phyloP scores from a whole-genome alignment of 2,113 vertebrate genomes.

The Physeter macrocephalus region DNA sequence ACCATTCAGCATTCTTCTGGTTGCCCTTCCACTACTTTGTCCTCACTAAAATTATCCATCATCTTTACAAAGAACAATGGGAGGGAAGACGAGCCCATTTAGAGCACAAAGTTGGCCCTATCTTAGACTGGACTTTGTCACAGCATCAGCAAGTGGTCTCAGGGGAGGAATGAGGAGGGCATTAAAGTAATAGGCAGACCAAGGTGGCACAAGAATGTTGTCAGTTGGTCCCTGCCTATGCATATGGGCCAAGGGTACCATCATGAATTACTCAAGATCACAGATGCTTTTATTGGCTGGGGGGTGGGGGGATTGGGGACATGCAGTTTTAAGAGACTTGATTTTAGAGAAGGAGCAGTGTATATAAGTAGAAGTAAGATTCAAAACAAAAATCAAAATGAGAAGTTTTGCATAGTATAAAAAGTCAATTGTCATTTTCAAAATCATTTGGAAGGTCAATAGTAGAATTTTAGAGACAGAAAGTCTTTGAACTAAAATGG shows the following conservation, averaged over 20 bases:
- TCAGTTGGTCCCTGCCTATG: neutral
- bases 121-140: neutral
- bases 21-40: neutral
- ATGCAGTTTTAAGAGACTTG: neutral
- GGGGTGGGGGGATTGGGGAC: no score
- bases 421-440: neutral
- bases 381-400: conserved; percentile 39
- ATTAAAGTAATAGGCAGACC: neutral
- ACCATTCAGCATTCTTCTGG: neutral
- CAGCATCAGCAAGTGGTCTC: neutral
- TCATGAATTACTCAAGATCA: neutral
- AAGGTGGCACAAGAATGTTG: neutral
- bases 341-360: neutral
- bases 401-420: neutral
- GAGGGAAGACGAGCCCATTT: neutral
- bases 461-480: neutral
- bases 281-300: neutral
- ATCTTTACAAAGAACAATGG: neutral
- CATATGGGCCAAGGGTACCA: neutral
- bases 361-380: neutral
- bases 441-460: conserved; percentile 9
- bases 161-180: neutral
- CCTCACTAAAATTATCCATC: neutral
- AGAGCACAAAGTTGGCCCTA: neutral
- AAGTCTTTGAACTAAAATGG: neutral